Conservation (phyloP, 2,888 invertebrate species). For the Chloroclysta siterata region DNA sequence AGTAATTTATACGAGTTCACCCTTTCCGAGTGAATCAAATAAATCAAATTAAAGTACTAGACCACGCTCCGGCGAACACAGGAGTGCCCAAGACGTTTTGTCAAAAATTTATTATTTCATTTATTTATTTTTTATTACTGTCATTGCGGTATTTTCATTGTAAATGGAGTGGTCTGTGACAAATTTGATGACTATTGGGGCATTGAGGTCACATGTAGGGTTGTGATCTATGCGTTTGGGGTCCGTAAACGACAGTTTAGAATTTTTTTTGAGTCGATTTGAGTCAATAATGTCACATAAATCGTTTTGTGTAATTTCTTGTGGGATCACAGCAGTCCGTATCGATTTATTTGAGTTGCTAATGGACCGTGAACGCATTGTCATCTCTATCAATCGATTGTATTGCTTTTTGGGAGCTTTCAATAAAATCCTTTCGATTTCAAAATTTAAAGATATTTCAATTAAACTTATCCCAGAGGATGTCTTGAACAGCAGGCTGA, state of each 20-base stretch:
- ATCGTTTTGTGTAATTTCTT: constrained; percentile 70
- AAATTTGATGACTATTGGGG: constrained; percentile 83
- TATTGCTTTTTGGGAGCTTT: constrained; percentile 9
- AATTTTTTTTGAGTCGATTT: constrained; percentile 80
- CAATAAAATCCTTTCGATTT: constrained; percentile 17
- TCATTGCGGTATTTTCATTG: constrained; percentile 75
- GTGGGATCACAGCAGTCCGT: constrained; percentile 60
- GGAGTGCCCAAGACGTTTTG: constrained; percentile 85
- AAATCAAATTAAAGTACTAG: constrained; percentile 83
- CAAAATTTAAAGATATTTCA: constrained; percentile 10
- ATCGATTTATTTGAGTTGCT: constrained; percentile 58
- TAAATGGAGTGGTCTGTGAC: constrained; percentile 82
- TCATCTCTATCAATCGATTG: constrained; percentile 35
- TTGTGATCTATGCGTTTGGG: constrained; percentile 76
- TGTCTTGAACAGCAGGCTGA: not conserved
- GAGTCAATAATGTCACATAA: constrained; percentile 73
- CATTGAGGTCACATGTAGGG: constrained; percentile 77
- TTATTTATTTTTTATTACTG: constrained; percentile 80
- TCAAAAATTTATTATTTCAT: constrained; percentile 84
- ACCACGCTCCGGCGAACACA: constrained; percentile 72
- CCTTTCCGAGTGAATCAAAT: constrained; percentile 78
- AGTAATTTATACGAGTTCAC: constrained; percentile 75
- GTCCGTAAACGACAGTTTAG: constrained; percentile 75
- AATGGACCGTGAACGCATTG: constrained; percentile 70
- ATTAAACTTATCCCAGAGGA: not conserved